These are phyloP conservation scores for Drosophila glabriapex DNA, from an alignment of 2,888 invertebrate species.

Conservation along the genomic window DNA sequence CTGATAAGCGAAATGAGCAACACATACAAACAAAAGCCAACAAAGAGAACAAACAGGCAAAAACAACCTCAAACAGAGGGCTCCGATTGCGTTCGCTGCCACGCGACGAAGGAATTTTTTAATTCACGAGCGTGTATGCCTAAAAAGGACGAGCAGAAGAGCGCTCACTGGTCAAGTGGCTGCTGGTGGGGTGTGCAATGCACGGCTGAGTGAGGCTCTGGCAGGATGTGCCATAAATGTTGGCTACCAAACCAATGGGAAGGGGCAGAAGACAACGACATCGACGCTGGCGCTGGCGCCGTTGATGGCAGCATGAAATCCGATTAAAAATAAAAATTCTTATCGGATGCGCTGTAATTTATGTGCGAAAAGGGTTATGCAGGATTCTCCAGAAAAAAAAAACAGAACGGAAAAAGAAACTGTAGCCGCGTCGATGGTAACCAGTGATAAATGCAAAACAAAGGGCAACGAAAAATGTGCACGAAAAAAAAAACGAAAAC, in stretches of 20 bases:
- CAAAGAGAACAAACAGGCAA: constrained; percentile 44
- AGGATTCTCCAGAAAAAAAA: constrained; percentile 34
- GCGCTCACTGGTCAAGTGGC: constrained; percentile 69
- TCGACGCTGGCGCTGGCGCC: constrained; percentile 62
- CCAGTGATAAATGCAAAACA: constrained; percentile 77
- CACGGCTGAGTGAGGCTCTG: constrained; percentile 60
- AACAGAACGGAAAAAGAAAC: constrained; percentile 58
- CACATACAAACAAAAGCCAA: constrained; percentile 62
- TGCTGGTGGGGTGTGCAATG: constrained; percentile 38
- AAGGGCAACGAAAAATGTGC: constrained; percentile 74
- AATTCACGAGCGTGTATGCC: constrained; percentile 53
- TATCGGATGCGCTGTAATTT: constrained; percentile 83
- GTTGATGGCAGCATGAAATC: constrained; percentile 81
- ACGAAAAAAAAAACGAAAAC: constrained; percentile 33
- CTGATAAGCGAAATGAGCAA: constrained; percentile 82
- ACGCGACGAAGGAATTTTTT: constrained; percentile 70
- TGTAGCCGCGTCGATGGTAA: constrained; percentile 76
- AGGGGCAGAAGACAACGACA: constrained; percentile 50
- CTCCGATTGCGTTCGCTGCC: constrained; percentile 34
- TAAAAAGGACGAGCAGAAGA: constrained; percentile 35
- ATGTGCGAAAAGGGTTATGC: constrained; percentile 83
- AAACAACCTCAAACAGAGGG: constrained; percentile 28
- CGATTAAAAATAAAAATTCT: constrained; percentile 84
- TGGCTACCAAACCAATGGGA: constrained; percentile 64
- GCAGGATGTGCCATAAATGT: constrained; percentile 79